These are phyloP conservation scores for Scaptomyza polygonia DNA, from an alignment of 2,888 invertebrate genomes.

Conservation along the genomic window DNA sequence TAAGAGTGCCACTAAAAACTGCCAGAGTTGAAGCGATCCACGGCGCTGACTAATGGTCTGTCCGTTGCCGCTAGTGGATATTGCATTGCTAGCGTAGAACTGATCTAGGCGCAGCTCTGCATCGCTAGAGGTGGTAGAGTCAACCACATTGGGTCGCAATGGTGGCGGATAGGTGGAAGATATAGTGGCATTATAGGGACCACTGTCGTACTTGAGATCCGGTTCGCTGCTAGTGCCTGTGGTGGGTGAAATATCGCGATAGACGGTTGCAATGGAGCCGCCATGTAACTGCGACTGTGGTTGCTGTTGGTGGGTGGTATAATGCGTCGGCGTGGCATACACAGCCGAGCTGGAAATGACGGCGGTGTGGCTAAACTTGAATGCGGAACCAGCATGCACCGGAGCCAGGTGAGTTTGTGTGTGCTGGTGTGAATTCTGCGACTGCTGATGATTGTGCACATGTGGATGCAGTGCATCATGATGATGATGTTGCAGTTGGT, in stretches of 20 bases:
- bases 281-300: slow-evolving; percentile 57
- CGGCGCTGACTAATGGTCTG: slow-evolving; percentile 87
- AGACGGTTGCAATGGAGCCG: slow-evolving; percentile 37
- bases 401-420: slow-evolving; percentile 63
- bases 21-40: slow-evolving; percentile 96
- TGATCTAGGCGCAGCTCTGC: slow-evolving; percentile 82
- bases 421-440: slow-evolving; percentile 59
- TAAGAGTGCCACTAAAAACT: slow-evolving; percentile 94
- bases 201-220: slow-evolving; percentile 82
- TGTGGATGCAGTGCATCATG: slow-evolving; percentile 55
- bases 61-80: slow-evolving; percentile 77
- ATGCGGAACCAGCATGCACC: slow-evolving; percentile 70
- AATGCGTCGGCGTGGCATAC: slow-evolving; percentile 66
- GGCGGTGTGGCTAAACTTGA: slow-evolving; percentile 77
- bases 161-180: slow-evolving; percentile 81
- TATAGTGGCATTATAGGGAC: slow-evolving; percentile 82
- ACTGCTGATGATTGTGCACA: slow-evolving; percentile 55
- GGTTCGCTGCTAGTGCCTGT: slow-evolving; percentile 60
- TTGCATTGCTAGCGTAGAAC: slow-evolving; percentile 79
- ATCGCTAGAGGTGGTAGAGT: slow-evolving; percentile 83
- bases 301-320: slow-evolving; percentile 62
- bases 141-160: slow-evolving; percentile 77
- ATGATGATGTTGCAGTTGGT: slow-evolving; percentile 54
- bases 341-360: slow-evolving; percentile 75
- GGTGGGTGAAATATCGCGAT: slow-evolving; percentile 74